Base-by-base conservation (phyloP, 1,140 invertebrate genomes). In the Cyrtorhinus lividipennis region DNA sequence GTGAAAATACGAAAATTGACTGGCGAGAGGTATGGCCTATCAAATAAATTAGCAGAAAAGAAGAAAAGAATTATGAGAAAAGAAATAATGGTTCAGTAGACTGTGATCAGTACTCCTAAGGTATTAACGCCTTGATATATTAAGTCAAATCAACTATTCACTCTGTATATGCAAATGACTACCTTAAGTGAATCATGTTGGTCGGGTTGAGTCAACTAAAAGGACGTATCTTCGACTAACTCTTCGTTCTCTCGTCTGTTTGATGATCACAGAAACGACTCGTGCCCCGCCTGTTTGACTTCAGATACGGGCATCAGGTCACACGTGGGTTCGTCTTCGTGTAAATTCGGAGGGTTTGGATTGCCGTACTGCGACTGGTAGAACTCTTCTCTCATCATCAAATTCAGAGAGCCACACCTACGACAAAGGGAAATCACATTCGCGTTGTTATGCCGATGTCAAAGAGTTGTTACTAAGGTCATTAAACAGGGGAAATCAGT, bases 291-390 rank as follows among this genome's bases (percentile, higher is more conserved):
- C 58, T 59, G 58, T 63, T 65, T 24, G 27, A 62, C 46, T 60
- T 58, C 62, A 53, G 61, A 59, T 25, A 64, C 53, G 60, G 57
- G 46, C 63, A 60, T 61, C 23, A 64, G 62, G 62, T 59, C 53
- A 62, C 62, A 63, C 8, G 78, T 79, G 61, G 83, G 84, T 3
- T 86, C 83, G 68, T 80, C 79, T 65, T 81, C 81, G 1, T 79
- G 74, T 68, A 78, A 78, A 2, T 48, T 62, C 60, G 23, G 66
- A 13, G 62, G 66, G 8, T 67, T 67, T 3, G 87, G 87, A 69
- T 88, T 88, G 8, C 90, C 90, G 69, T 92, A 93, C 71, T 93
- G 89, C 67, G 87, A 90, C 68, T 92, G 87, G 68, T 93, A 95
- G 71, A 92, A 92, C 68, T 93, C 90, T 69, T 92, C 88, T 2